phyloP scores from a whole-genome alignment of 1,140 invertebrate genomes.

The Patella vulgata region DNA sequence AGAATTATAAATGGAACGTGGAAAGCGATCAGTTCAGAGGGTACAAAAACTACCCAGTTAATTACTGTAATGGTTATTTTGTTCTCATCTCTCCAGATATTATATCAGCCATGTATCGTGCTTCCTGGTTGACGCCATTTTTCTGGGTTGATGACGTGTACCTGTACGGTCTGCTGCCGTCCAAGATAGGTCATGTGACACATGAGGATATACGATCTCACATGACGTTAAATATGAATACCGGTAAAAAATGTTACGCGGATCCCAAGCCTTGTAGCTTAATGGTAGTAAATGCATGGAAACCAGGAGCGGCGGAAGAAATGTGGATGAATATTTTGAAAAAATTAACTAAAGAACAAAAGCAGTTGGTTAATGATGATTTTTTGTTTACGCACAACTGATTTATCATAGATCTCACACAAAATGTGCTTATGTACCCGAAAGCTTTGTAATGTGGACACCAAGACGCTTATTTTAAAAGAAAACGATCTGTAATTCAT shows the following conservation, averaged over 20 bases:
- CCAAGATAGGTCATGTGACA: conserved; percentile 30
- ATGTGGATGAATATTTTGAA: too few species aligned
- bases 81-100: conserved; percentile 60
- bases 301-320: too few species aligned
- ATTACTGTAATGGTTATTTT: conserved; percentile 63
- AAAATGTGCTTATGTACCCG: too few species aligned
- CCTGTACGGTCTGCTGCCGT: conserved; percentile 55
- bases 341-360: too few species aligned
- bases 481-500: too few species aligned
- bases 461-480: too few species aligned
- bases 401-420: too few species aligned
- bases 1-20: conserved; percentile 24
- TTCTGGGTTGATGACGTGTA: conserved; percentile 65
- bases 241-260: conserved; percentile 31
- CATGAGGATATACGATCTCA: conserved; percentile 27
- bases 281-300: conserved; percentile 14
- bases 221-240: conserved; percentile 29
- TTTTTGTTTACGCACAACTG: too few species aligned
- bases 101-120: conserved; percentile 50
- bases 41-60: conserved; percentile 20
- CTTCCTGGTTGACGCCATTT: conserved; percentile 41
- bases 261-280: conserved; percentile 14
- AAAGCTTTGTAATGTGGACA: too few species aligned
- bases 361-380: too few species aligned
- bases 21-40: conserved; percentile 22